Evolutionary conservation across 2,797 vertebrate genomes (phyloP), one percentile per base, ranked within the genome.

Genomic region (Chiroxiphia lanceolata): DNA sequence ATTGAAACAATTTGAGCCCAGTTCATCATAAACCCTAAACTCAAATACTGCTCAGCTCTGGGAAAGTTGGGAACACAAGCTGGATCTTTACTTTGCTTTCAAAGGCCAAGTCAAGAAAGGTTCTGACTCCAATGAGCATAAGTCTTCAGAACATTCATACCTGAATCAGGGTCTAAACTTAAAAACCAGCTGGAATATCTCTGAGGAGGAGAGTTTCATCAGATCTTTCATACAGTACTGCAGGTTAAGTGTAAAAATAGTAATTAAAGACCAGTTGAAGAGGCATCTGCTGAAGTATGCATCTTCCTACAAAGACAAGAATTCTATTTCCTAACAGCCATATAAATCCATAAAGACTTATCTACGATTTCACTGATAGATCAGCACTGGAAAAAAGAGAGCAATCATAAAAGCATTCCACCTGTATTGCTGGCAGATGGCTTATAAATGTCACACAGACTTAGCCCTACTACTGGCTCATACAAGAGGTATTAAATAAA

Each of bases 351-450:
- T 92, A 94, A 92, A 97, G 93, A 94, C 90, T 95, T 94, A 95
- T 91, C 92, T 93, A 33, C 38, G 8, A 97, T 97, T 97, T 97
- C 87, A 95, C 90, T 83, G 93, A 94, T 81, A 97, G 96, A 90
- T 97, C 92, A 96, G 84, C 95, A 64, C 59, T 75, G 65, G 88
- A 64, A 89, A 94, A 86, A 88, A 81, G 38, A 95, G 63, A 93
- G 96, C 74, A 89, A 97, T 90, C 97, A 98, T 98, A 97, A 98
- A 98, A 98, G 97, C 98, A 98, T 98, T 98, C 98, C 98, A 98
- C 98, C 98, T 98, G 98, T 98, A 98, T 98, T 98, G 97, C 96
- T 98, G 98, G 98, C 98, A 98, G 98, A 98, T 98, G 98, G 96
- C 96, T 97, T 97, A 96, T 97, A 98, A 98, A 98, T 97, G 98